Percentiles rank a stretch among this genome's conserved stretches.
Conservation (phyloP, 1,140 invertebrate genomes). For the Aphis craccivora region DNA sequence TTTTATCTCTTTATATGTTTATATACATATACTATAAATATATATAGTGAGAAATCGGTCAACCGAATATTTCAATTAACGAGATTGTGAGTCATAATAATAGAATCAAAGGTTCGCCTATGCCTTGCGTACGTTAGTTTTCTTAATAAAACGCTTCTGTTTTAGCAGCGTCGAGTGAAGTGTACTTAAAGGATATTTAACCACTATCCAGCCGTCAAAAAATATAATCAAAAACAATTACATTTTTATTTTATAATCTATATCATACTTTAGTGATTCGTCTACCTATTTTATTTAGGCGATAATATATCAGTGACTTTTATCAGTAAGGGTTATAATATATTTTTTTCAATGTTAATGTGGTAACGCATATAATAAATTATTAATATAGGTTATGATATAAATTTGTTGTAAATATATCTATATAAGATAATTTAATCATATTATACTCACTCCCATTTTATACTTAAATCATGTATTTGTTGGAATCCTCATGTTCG, state of each 20-base stretch:
- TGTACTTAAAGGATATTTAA: background rate
- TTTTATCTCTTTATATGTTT: background rate
- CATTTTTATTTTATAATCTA: background rate
- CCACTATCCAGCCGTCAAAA: background rate
- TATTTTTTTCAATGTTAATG: background rate
- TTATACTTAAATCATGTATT: background rate
- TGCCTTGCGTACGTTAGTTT: background rate
- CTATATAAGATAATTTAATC: no score
- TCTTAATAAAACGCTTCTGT: conserved; percentile 31
- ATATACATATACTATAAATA: background rate
- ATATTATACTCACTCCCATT: no score
- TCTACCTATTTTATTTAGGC: background rate
- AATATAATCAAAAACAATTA: background rate
- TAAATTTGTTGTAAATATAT: no score
- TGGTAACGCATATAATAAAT: background rate
- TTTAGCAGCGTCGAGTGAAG: background rate
- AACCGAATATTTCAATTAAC: conserved; percentile 57
- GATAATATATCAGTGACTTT: background rate
- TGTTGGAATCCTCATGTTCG: background rate
- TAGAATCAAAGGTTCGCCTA: conserved; percentile 41
- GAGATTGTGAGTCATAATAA: conserved; percentile 49
- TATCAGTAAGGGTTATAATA: background rate
- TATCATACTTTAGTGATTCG: background rate
- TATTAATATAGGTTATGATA: background rate
- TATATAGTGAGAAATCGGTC: conserved; percentile 28